Percentiles rank a stretch among this genome's conserved stretches.
These are phyloP conservation scores for Egretta garzetta DNA, from an alignment of 2,113 vertebrate species.

Conservation along the genomic window DNA sequence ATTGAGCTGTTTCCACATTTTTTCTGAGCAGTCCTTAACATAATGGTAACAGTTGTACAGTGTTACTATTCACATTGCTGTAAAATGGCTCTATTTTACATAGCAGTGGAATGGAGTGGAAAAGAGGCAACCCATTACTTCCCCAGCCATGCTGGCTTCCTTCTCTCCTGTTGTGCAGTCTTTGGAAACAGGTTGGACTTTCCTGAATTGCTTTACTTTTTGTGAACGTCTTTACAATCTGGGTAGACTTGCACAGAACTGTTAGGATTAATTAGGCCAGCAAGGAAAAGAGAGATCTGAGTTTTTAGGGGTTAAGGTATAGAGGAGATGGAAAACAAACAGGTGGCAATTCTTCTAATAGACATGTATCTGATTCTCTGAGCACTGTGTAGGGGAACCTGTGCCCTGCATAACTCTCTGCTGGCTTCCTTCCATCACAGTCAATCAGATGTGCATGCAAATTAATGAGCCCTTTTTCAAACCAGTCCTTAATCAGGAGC, in stretches of 20 bases:
- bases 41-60: neutral
- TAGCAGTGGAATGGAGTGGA: neutral
- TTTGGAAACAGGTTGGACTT: neutral
- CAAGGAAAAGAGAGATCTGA: neutral
- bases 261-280: neutral
- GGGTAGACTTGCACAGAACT: neutral
- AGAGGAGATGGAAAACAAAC: neutral
- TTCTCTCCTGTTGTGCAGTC: neutral
- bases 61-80: neutral
- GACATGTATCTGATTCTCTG: neutral
- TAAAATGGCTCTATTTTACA: neutral
- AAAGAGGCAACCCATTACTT: neutral
- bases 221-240: neutral
- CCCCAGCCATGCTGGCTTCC: neutral
- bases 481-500: constrained; percentile 27
- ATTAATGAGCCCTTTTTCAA: neutral
- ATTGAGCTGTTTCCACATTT: neutral
- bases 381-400: neutral
- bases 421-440: neutral
- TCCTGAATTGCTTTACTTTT: neutral
- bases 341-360: neutral
- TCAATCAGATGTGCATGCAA: constrained; percentile 12
- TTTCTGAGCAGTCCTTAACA: neutral
- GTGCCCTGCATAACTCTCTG: neutral
- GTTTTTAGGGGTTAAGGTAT: neutral